A percentile compares a stretch with the other conserved stretches of the same genome.
phyloP scores from a whole-genome alignment of 2,888 invertebrate genomes.

The Cheilosia impressa region DNA sequence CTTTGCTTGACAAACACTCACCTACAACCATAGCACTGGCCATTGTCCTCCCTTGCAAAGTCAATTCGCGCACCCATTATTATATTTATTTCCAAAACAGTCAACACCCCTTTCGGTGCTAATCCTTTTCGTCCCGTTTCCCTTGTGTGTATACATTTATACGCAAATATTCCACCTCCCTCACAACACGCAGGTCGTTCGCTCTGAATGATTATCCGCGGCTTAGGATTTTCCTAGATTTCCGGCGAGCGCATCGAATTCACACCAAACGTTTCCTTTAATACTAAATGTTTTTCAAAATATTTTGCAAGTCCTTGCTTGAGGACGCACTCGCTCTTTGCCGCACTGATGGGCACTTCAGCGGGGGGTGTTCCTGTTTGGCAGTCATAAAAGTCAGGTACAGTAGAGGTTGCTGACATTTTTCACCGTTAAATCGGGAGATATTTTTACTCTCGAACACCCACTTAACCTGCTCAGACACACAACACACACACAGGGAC shows the following conservation, averaged over 20 bases:
- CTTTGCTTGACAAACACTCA: constrained; percentile 50
- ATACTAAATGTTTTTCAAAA: constrained; percentile 69
- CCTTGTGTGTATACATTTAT: constrained; percentile 9
- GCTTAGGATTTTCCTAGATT: constrained; percentile 43
- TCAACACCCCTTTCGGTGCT: constrained; percentile 59
- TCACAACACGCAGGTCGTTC: constrained; percentile 7
- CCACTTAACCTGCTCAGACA: constrained; percentile 42
- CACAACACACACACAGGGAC: background rate
- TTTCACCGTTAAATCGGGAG: constrained; percentile 19
- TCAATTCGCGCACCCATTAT: constrained; percentile 52
- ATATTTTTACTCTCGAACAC: constrained; percentile 36
- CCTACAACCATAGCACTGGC: constrained; percentile 34
- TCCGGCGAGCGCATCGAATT: constrained; percentile 51
- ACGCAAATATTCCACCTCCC: constrained; percentile 32
- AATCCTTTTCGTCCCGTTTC: constrained; percentile 51
- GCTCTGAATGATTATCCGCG: constrained; percentile 9
- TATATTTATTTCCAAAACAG: constrained; percentile 68
- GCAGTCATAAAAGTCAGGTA: constrained; percentile 56
- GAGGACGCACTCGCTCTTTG: constrained; percentile 27
- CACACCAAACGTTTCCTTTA: constrained; percentile 28
- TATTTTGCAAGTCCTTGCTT: constrained; percentile 68
- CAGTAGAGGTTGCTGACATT: constrained; percentile 18
- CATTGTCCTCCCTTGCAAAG: constrained; percentile 1
- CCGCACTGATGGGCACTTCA: constrained; percentile 27
- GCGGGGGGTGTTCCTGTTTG: constrained; percentile 57